Base-by-base conservation (phyloP, 1,140 invertebrate species). In the Cylas formicarius region DNA sequence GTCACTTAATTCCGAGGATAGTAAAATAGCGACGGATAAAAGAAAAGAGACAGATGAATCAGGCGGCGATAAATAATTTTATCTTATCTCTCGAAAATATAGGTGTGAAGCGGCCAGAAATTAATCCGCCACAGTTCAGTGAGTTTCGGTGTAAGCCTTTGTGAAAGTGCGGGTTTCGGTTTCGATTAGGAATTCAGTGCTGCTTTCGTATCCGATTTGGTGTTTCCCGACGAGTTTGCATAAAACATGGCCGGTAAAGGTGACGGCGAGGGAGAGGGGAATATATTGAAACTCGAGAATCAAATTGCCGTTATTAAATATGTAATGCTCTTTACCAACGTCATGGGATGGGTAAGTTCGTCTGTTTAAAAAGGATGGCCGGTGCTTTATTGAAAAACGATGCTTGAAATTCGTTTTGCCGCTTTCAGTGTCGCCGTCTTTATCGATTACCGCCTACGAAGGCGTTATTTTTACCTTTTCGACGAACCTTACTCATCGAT, bases 261-360 rank as follows among this genome's bases (percentile, higher is more conserved):
- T 42, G 58, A 62, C 37, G 60, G 57, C 11, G 54, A 61, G 41
- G 59, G 58, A 3, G 56, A 58, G 17, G 58, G 55, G 14, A 57
- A 47, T 24, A 39, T 60, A 31, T 16, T 44, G 2, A 63, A 56
- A 33, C 50, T 66, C 45, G 60, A 59, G 27, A 60, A 62, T 40
- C 60, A 63, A 33, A 66, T 66, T 38, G 50, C 51, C 2, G 52
- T 58, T 17, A 36, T 66, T 35, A 66, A 65, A 50, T 66, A 62
- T 48, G 45, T 60, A 20, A 21, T 66, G 21, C 31, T 66, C 6
- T 63, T 63, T 37, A 56, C 50, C 22, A 66, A 66, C 43, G 50
- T 56, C n/a, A 52, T 64, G 16, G 38, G 47, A 44, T 59, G 60
- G 55, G 63, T 66, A 48, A 61, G 63, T 64, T n/a, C n/a, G n/a